Conservation (phyloP, 92 coral and sea anemone genomes). For the Phenganax marumi region DNA sequence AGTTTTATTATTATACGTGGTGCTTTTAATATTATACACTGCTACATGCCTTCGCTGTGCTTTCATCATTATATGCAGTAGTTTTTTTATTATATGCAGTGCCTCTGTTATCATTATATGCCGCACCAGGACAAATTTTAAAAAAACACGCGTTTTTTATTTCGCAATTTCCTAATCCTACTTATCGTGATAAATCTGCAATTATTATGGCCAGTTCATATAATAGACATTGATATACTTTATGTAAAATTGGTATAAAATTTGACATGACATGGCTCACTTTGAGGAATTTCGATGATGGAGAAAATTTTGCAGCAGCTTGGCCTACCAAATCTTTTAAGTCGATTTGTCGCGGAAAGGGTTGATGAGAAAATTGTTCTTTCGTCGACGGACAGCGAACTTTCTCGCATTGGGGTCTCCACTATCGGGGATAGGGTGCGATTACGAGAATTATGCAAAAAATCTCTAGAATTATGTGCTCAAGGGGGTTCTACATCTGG, state of each 20-base stretch:
- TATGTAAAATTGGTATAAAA: not conserved
- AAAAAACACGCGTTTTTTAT: too few species aligned
- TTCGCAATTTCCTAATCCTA: too few species aligned
- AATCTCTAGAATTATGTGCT: not conserved
- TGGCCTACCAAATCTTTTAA: not conserved
- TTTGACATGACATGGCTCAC: not conserved
- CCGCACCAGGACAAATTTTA: too few species aligned
- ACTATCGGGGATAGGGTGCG: conserved; percentile 53
- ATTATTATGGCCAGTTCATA: not conserved
- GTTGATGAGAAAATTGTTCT: conserved; percentile 5
- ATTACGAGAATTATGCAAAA: conserved; percentile 33
- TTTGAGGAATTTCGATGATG: not conserved
- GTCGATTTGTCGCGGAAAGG: not conserved
- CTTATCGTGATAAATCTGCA: too few species aligned
- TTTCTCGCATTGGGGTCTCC: conserved; percentile 45
- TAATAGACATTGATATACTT: not conserved
- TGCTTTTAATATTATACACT: not conserved
- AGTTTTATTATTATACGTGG: not conserved
- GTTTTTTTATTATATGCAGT: not conserved
- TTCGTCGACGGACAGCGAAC: not conserved
- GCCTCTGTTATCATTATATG: too few species aligned
- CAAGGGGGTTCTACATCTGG: not conserved
- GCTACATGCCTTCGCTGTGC: not conserved
- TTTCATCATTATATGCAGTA: not conserved
- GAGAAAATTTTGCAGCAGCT: conserved; percentile 3